Conservation (phyloP, 1,140 invertebrate genomes). For the Drosophila persimilis region DNA sequence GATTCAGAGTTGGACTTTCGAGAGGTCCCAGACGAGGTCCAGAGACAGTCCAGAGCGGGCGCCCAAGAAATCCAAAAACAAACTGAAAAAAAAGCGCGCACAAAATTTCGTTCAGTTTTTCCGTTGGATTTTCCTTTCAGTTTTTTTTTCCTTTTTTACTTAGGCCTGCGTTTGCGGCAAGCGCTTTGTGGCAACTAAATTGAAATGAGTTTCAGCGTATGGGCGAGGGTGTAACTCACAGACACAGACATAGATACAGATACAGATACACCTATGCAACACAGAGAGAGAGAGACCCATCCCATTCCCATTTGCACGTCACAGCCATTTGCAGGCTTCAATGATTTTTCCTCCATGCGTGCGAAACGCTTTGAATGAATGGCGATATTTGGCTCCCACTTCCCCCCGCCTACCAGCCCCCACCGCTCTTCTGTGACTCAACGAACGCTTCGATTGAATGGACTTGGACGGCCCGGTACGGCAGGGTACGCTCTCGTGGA, state of each 20-base stretch:
- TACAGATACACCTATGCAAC: constrained; percentile 37
- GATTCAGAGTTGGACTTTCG: constrained; percentile 9
- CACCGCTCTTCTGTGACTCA: constrained; percentile 23
- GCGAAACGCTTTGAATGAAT: constrained; percentile 57
- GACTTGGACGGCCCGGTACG: constrained; percentile 13
- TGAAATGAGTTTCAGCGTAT: constrained; percentile 64
- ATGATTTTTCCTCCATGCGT: constrained; percentile 74
- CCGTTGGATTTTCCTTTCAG: background rate
- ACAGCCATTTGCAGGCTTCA: constrained; percentile 63
- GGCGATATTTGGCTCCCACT: constrained; percentile 36
- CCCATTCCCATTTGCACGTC: constrained; percentile 13
- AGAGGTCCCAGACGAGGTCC: background rate
- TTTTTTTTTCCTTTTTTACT: constrained; percentile 14
- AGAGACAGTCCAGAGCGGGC: constrained; percentile 38
- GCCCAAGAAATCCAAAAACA: constrained; percentile 68
- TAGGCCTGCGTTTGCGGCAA: constrained; percentile 68
- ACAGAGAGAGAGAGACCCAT: background rate
- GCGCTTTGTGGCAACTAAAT: constrained; percentile 72
- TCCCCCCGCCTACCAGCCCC: constrained; percentile 3
- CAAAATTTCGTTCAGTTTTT: constrained; percentile 40
- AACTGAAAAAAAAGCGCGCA: constrained; percentile 76
- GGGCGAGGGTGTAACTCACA: constrained; percentile 51
- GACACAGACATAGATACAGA: constrained; percentile 42
- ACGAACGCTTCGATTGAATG: constrained; percentile 58
- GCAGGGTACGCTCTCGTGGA: constrained; percentile 35